Percentiles rank a stretch among this genome's conserved stretches.
phyloP scores from a whole-genome alignment of 2,888 invertebrate species.

The Acrobasis consociella region DNA sequence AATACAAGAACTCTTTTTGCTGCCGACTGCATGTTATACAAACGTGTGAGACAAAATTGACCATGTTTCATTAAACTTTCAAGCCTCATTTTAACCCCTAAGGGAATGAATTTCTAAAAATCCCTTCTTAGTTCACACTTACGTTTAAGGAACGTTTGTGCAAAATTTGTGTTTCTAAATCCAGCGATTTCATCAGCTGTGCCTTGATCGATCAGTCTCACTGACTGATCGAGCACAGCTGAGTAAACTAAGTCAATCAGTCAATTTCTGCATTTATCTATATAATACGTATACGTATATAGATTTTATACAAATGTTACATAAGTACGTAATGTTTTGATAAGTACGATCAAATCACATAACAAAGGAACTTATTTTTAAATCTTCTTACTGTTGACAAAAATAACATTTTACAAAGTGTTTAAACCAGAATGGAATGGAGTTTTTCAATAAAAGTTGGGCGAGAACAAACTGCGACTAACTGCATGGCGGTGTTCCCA shows the following conservation, averaged over 20 bases:
- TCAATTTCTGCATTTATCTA: too few species aligned
- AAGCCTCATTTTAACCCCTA: too few species aligned
- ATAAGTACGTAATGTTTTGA: not conserved
- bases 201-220: too few species aligned
- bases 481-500: constrained; percentile 33
- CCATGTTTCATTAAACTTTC: too few species aligned
- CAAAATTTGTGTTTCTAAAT: too few species aligned
- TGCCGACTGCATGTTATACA: not conserved
- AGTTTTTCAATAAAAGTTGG: constrained; percentile 40
- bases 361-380: not conserved
- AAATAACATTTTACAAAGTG: not conserved
- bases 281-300: too few species aligned
- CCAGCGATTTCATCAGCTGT: too few species aligned
- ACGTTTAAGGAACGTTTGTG: too few species aligned
- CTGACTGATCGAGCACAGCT: too few species aligned
- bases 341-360: not conserved
- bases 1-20: constrained; percentile 19
- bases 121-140: too few species aligned
- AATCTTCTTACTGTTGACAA: not conserved
- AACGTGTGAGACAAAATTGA: not conserved
- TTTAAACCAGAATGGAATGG: constrained; percentile 15
- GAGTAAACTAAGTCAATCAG: too few species aligned
- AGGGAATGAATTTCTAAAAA: too few species aligned
- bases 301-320: not conserved
- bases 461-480: constrained; percentile 31